Percentiles rank a stretch among this genome's conserved stretches.
phyloP scores from a whole-genome alignment of 2,888 invertebrate genomes.

The Psylliodes chrysocephalus region DNA sequence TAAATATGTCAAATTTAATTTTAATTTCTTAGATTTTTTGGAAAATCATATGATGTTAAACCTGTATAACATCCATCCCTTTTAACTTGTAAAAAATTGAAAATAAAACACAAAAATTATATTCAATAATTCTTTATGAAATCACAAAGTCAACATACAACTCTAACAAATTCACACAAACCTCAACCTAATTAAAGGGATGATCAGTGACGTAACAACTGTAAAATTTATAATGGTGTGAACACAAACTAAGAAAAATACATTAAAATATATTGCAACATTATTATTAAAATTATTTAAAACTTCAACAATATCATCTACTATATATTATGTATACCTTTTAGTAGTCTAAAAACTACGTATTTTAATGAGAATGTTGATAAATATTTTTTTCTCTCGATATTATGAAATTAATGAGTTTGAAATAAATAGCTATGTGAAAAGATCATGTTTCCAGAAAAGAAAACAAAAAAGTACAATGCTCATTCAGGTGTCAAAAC shows the following conservation, averaged over 20 bases:
- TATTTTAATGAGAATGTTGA: slow-evolving; percentile 49
- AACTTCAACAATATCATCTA: slow-evolving; percentile 51
- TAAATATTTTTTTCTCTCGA: slow-evolving; percentile 1
- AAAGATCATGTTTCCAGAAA: background rate
- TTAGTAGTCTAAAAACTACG: slow-evolving; percentile 41
- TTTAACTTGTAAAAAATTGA: background rate
- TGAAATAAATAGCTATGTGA: slow-evolving; percentile 44
- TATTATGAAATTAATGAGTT: slow-evolving; percentile 29
- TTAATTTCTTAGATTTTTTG: too few relatives aligned
- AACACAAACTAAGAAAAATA: slow-evolving; percentile 33
- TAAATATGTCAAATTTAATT: too few relatives aligned
- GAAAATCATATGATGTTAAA: too few relatives aligned
- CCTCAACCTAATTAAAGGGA: slow-evolving; percentile 53
- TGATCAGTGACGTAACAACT: slow-evolving; percentile 39
- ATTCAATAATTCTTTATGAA: slow-evolving; percentile 59
- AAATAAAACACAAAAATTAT: slow-evolving; percentile 32
- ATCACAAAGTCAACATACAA: slow-evolving; percentile 65
- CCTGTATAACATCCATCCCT: too few relatives aligned
- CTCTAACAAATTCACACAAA: slow-evolving; percentile 63
- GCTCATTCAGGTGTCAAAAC: too few relatives aligned
- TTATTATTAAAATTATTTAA: slow-evolving; percentile 53
- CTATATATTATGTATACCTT: slow-evolving; percentile 45
- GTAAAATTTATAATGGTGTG: slow-evolving; percentile 28
- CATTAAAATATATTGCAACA: slow-evolving; percentile 41
- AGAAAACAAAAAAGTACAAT: too few relatives aligned